phyloP scores from a whole-genome alignment of 2,113 vertebrate species.

The Aegotheles bennettii region DNA sequence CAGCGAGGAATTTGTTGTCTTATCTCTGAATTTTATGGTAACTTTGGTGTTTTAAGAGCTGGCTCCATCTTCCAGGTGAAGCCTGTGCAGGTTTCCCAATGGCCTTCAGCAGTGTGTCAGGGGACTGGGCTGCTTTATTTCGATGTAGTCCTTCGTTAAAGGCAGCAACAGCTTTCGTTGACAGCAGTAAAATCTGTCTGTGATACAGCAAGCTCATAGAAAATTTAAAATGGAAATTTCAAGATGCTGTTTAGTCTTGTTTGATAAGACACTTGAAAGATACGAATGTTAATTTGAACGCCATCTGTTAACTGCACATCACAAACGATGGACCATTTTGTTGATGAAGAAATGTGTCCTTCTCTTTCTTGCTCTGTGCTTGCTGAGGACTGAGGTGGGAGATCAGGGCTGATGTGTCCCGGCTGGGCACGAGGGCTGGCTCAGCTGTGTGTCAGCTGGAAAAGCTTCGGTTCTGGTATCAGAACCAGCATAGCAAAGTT shows the following conservation, averaged over 20 bases:
- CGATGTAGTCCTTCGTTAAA: background rate
- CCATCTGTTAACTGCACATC: conserved; percentile 43
- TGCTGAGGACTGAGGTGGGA: background rate
- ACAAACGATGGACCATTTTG: conserved; percentile 23
- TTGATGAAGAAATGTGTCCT: background rate
- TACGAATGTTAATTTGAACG: background rate
- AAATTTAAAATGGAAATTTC: conserved; percentile 50
- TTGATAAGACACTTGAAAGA: conserved; percentile 53
- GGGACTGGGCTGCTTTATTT: background rate
- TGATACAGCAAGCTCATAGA: background rate
- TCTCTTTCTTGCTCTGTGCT: background rate
- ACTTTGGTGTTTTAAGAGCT: background rate
- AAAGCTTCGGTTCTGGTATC: rapidly evolving
- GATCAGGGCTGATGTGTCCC: background rate
- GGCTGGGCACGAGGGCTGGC: background rate
- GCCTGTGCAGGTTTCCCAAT: background rate
- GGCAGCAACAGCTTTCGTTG: conserved; percentile 24
- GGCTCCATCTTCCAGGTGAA: background rate
- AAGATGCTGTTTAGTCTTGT: conserved; percentile 59
- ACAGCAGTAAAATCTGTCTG: conserved; percentile 27
- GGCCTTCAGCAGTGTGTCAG: background rate
- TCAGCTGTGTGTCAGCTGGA: no score
- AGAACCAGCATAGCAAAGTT: background rate
- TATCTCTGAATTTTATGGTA: background rate
- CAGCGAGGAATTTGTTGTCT: background rate